These are phyloP conservation scores for Drosophila lacteicornis DNA, from an alignment of 1,140 invertebrate species.

Conservation along the genomic window DNA sequence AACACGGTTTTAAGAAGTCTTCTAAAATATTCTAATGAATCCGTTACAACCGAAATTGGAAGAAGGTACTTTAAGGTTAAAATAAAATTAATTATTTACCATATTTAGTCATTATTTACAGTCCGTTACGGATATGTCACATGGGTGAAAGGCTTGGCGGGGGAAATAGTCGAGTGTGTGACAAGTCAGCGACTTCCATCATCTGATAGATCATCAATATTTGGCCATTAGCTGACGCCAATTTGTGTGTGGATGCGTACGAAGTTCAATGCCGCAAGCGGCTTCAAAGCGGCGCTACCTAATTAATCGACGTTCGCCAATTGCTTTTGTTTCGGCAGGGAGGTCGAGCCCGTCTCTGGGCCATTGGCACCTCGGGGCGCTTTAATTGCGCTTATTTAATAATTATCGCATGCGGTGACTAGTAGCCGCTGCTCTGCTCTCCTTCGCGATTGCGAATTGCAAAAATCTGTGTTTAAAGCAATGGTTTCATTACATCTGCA, in stretches of 20 bases:
- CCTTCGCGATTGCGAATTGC: constrained; percentile 21
- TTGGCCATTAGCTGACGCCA: constrained; percentile 50
- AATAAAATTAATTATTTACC: neutral
- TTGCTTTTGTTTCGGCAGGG: constrained; percentile 35
- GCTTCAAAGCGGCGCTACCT: constrained; percentile 49
- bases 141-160: neutral
- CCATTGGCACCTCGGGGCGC: constrained; percentile 34
- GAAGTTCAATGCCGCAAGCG: constrained; percentile 64
- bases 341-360: constrained; percentile 32
- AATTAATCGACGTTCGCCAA: constrained; percentile 66
- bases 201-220: constrained; percentile 47
- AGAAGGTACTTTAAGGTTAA: no score
- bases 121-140: constrained; percentile 24
- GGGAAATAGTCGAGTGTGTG: neutral
- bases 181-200: constrained; percentile 22
- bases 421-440: constrained; percentile 25
- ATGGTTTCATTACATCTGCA: constrained; percentile 60
- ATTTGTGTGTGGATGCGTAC: constrained; percentile 48
- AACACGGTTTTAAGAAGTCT: no score
- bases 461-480: constrained; percentile 19
- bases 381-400: constrained; percentile 74
- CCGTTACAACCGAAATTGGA: neutral
- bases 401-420: constrained; percentile 58
- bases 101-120: neutral
- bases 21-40: no score